Base-by-base conservation (phyloP, 2,888 invertebrate genomes). In the Geophilus truncorum region DNA sequence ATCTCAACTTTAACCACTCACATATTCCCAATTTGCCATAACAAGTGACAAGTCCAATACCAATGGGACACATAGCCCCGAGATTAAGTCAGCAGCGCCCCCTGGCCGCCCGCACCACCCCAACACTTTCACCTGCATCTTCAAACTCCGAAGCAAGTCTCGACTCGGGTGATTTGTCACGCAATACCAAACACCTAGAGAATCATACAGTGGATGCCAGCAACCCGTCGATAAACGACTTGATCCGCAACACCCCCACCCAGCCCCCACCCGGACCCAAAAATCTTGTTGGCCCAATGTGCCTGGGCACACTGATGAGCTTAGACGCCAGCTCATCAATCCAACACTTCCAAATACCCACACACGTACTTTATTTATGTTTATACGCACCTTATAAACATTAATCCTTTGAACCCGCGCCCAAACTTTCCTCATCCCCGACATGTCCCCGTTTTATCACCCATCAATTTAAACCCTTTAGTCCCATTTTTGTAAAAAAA, bases 131-230 rank as follows among this genome's bases (percentile, higher is more conserved):
- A 57, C 57, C 57, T 57, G 57, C 21, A 4, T 21, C 21, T 57
- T 9, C 4, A 57, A 57, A 57, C 21, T 57, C 18, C 2, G 57
- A 57, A 45, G 6, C 57, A 57, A 57, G 57, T 23, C 57, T 21
- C 57, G 57, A 57, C 57, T 57, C 3, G 57, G 57, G 57, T 57
- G 57, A 57, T 57, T 57, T 57, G 57, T 57, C 57, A 57, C 57
- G 57, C 57, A 57, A 57, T 57, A 57, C 57, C 57, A 57, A 57
- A 57, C 21, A 57, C 57, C 57, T 21, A 21, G 57, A 57, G 57
- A 57, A 57, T 57, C 57, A 57, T 57, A 57, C 57, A 57, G 21
- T 57, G 23, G 57, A 57, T 57, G 57, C 21, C 6, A 57, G 21
- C 51, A 51, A 15, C 40, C 40, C 57, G 18, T 57, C 57, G 57